Conservation (phyloP, 1,140 invertebrate species). For the Papilio helenus region DNA sequence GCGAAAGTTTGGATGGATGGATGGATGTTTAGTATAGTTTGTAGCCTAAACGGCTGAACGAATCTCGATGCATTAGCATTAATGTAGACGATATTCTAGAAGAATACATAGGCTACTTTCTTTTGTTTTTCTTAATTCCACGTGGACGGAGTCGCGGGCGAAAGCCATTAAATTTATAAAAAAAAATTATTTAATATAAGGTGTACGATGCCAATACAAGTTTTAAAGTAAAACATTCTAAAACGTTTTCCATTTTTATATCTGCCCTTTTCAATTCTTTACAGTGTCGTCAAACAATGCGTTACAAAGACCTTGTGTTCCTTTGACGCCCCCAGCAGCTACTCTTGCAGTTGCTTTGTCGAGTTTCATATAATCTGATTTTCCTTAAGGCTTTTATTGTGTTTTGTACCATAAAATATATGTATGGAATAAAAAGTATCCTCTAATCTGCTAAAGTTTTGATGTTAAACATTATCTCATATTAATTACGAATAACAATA, state of each 20-base stretch:
- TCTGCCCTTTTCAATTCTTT: conserved; percentile 7
- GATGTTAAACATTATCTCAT: no score
- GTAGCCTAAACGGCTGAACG: no score
- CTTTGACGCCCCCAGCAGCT: conserved; percentile 27
- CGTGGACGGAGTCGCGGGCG: no score
- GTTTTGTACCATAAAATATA: background rate
- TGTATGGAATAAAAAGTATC: background rate
- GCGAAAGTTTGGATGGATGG: no score
- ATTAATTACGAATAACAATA: background rate
- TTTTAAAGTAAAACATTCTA: conserved; percentile 2
- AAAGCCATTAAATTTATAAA: no score
- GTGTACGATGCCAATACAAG: background rate
- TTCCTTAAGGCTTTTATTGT: background rate
- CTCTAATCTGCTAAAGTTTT: no score
- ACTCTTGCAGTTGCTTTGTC: conserved; percentile 21
- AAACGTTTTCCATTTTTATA: conserved; percentile 9
- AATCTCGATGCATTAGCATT: no score
- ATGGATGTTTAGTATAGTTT: no score
- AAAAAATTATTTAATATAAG: no score
- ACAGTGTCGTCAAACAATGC: conserved; percentile 34
- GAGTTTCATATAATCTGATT: conserved; percentile 25
- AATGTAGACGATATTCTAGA: no score
- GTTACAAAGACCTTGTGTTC: conserved; percentile 31
- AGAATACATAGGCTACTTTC: no score
- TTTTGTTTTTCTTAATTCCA: no score